phyloP scores from a whole-genome alignment of 2,888 invertebrate species.

The Eilema sororculum region DNA sequence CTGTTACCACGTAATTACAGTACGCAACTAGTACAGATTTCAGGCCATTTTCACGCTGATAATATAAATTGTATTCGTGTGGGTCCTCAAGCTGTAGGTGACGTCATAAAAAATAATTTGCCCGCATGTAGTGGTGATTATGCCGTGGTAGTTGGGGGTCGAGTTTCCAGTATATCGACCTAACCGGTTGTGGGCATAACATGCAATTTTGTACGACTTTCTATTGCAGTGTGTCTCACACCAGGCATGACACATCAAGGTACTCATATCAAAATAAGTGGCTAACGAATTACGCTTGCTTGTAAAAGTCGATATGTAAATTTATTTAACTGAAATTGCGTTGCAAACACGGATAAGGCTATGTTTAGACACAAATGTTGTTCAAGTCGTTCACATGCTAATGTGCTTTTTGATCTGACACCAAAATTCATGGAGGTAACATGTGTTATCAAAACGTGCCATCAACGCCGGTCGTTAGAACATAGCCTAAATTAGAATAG shows the following conservation, averaged over 20 bases:
- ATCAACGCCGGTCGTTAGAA: not conserved
- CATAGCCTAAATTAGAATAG: slow-evolving; percentile 22
- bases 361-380: not conserved
- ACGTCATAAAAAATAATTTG: slow-evolving; percentile 58
- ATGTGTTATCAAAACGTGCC: not conserved
- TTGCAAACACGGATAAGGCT: not conserved
- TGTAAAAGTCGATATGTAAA: slow-evolving; percentile 34
- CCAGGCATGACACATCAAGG: slow-evolving; percentile 28
- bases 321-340: slow-evolving; percentile 8
- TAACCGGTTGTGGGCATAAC: slow-evolving; percentile 51
- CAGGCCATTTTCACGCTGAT: slow-evolving; percentile 27
- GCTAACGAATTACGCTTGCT: slow-evolving; percentile 29
- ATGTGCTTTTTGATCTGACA: not conserved
- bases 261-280: slow-evolving; percentile 29
- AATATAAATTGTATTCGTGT: slow-evolving; percentile 27
- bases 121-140: slow-evolving; percentile 56
- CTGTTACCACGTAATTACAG: slow-evolving; percentile 28
- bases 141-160: slow-evolving; percentile 56
- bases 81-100: slow-evolving; percentile 38
- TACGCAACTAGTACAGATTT: slow-evolving; percentile 25
- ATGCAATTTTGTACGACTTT: slow-evolving; percentile 76
- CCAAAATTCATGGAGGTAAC: not conserved
- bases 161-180: slow-evolving; percentile 64
- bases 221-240: slow-evolving; percentile 52
- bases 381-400: not conserved